Conservation (phyloP, 2,888 invertebrate species). For the Panopea generosa region DNA sequence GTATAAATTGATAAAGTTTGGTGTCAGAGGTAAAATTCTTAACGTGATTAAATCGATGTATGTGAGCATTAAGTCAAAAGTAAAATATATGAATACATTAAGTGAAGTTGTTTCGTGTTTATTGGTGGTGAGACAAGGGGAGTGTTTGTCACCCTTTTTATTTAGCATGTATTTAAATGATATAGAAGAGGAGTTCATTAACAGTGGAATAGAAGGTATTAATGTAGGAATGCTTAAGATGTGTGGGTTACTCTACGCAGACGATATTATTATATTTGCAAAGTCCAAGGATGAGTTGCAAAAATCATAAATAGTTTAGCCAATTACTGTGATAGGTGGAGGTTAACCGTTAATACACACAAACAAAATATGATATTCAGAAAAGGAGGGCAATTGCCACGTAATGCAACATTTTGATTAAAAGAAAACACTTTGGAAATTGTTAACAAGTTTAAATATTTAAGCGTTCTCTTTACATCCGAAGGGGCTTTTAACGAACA, state of each 20-base stretch:
- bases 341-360: not conserved
- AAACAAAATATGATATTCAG: constrained; percentile 3
- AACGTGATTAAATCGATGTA: constrained; percentile 3
- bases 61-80: not conserved
- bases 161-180: not conserved
- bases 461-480: constrained; percentile 1
- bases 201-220: not conserved
- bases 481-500: not conserved
- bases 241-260: not conserved
- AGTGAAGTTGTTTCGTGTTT: not conserved
- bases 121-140: constrained; percentile 7
- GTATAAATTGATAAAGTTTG: constrained; percentile 1
- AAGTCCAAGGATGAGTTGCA: not conserved
- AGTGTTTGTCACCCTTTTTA: constrained; percentile 4
- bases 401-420: not conserved
- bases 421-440: not conserved
- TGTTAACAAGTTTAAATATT: constrained; percentile 8
- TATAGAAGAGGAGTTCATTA: not conserved
- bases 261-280: constrained; percentile 4
- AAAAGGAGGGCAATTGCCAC: not conserved
- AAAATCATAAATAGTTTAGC: not conserved
- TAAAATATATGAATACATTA: not conserved
- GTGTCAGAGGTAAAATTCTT: not conserved
- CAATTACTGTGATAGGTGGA: not conserved
- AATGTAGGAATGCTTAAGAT: not conserved